phyloP scores from a whole-genome alignment of 2,797 vertebrate species.

The Manis crassicaudata region DNA sequence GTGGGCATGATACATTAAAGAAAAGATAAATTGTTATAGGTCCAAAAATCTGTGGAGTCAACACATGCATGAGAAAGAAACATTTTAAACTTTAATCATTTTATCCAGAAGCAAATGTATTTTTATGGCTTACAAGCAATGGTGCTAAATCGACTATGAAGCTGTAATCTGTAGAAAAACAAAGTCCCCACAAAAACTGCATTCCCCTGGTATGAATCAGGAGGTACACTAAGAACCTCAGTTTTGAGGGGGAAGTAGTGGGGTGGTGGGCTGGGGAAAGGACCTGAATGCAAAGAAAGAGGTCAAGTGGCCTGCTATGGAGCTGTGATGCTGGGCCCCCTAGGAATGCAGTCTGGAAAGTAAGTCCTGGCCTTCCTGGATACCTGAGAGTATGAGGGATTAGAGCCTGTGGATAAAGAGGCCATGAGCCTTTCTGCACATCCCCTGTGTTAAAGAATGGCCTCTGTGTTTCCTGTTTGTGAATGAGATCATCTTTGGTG shows the following conservation, averaged over 20 bases:
- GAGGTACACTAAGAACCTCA: not conserved
- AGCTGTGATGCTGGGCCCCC: not conserved
- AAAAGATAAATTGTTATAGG: constrained; percentile 17
- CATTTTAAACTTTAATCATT: not conserved
- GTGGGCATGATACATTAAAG: not conserved
- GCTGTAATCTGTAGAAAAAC: not conserved
- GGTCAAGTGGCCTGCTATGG: rapidly evolving
- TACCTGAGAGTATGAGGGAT: not conserved
- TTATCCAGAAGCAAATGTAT: constrained; percentile 7
- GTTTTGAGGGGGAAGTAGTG: not conserved
- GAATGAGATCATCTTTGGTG: not conserved
- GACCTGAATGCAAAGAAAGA: not conserved
- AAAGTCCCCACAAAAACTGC: not conserved
- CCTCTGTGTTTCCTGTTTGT: not conserved
- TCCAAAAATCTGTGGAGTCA: not conserved
- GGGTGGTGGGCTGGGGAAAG: not conserved
- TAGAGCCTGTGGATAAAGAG: not conserved
- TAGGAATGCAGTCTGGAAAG: not conserved
- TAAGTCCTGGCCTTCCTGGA: not conserved
- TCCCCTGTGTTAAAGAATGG: not conserved
- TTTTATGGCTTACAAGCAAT: constrained; percentile 42
- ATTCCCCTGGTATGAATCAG: not conserved
- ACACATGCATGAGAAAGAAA: not conserved
- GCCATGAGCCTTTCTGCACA: not conserved
- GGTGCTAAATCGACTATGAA: not conserved